A percentile compares a stretch with the other conserved stretches of the same genome.
Conservation (phyloP, 2,113 vertebrate genomes). For the Microcebus murinus region DNA sequence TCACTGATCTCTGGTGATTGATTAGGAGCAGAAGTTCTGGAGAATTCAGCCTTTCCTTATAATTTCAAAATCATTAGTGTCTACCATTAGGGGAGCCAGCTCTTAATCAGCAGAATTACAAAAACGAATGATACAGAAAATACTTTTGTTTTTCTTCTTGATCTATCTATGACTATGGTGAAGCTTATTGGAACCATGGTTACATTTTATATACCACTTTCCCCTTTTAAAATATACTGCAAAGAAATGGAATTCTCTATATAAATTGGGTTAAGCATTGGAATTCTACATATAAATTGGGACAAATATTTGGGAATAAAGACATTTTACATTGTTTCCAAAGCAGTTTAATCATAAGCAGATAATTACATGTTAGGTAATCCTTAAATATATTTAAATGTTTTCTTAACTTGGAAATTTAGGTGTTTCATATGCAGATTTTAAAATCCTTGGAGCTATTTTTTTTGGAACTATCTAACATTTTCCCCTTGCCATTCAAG, state of each 20-base stretch:
- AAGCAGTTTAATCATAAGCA: not conserved
- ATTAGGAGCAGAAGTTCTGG: conserved; percentile 94
- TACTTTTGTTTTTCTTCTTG: not conserved
- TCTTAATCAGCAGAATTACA: conserved; percentile 52
- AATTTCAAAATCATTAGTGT: conserved; percentile 82
- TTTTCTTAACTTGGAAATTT: conserved; percentile 45
- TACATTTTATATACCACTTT: conserved; percentile 2
- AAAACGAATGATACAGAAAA: not conserved
- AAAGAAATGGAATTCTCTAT: not conserved
- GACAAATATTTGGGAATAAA: not conserved
- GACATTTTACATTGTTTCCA: not conserved
- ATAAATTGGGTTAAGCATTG: not conserved
- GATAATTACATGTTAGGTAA: not conserved
- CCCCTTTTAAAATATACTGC: not conserved
- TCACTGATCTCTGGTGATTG: conserved; percentile 96
- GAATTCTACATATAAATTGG: conserved; percentile 6
- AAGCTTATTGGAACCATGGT: not conserved
- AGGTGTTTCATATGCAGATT: not conserved
- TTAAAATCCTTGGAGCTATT: conserved; percentile 65
- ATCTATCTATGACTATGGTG: not conserved
- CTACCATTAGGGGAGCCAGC: conserved; percentile 61
- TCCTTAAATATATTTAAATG: not conserved
- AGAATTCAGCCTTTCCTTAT: conserved; percentile 83
- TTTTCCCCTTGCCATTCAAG: conserved; percentile 49
- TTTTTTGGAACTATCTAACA: conserved; percentile 56